Evolutionary conservation across 2,888 invertebrate species (phyloP).

Genomic region (Neoascia interrupta): DNA sequence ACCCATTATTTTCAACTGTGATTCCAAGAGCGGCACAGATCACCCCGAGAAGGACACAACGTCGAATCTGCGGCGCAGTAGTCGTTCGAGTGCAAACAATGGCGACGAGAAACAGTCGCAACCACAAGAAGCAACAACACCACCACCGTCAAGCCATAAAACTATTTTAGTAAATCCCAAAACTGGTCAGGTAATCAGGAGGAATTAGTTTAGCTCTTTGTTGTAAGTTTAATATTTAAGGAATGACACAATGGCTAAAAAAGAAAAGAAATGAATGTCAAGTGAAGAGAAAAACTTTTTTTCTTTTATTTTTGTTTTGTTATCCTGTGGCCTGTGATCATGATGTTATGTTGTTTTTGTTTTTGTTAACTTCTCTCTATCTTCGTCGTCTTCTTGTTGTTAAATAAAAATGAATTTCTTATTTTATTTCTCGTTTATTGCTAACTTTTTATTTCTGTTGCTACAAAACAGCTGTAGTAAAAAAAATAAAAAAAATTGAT

Average conservation of each 20-base stretch:
- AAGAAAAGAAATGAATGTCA: conserved; percentile 25
- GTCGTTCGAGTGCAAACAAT: conserved; percentile 71
- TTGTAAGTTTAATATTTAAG: conserved; percentile 54
- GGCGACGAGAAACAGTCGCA: conserved; percentile 37
- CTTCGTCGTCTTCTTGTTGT: conserved; percentile 52
- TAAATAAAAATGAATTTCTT: too few species aligned
- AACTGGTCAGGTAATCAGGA: conserved; percentile 79
- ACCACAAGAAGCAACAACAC: conserved; percentile 50
- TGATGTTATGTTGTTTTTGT: conserved; percentile 57
- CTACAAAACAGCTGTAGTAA: conserved; percentile 30
- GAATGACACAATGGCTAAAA: conserved; percentile 44
- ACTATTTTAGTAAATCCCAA: conserved; percentile 79
- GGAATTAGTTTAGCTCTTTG: conserved; percentile 76
- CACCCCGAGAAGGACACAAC: conserved; percentile 7
- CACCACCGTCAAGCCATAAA: conserved; percentile 73
- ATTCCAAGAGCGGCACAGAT: conserved; percentile 35
- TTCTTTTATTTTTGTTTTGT: conserved; percentile 30
- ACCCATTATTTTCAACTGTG: conserved; percentile 51
- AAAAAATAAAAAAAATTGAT: conserved; percentile 41
- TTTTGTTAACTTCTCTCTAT: conserved; percentile 7
- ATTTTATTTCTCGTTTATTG: conserved; percentile 17
- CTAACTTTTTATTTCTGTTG: conserved; percentile 36
- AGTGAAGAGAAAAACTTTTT: conserved; percentile 21
- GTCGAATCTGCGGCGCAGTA: conserved; percentile 74
- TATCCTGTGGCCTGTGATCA: conserved; percentile 46